Evolutionary conservation across 2,888 invertebrate species (phyloP), one percentile per base, ranked within the genome.

Genomic region (Protonemura montana): DNA sequence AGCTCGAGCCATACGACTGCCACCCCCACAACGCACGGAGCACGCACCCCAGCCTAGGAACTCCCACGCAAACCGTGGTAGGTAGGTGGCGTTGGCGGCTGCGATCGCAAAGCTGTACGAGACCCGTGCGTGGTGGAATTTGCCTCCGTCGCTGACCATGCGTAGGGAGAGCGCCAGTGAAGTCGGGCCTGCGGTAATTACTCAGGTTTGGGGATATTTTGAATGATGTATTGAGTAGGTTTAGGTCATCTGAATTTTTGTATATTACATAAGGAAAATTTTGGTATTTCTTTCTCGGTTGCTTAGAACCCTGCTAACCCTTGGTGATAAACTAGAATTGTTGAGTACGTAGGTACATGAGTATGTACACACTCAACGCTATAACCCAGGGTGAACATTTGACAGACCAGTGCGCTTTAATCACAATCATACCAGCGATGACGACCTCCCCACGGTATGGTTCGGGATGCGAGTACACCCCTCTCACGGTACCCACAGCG

Each of bases 81-180:
- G 91, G 76, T 81, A 29, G n/a, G 30, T 30, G n/a, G 59, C 59
- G 59, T 59, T 59, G 59, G 59, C 59, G 6, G 59, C 59, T 10
- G 59, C 16, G 92, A 92, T 89, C 94, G 94, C 80, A 94, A 94
- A 88, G 96, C 94, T 59, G 59, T 59, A 59, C 59, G 59, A 2
- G 0, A 96, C 97, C 92, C 97, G 98, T 91, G 97, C 96, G 92
- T 96, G 97, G 89, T 94, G 94, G 59, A 98, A 94, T 83, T 97
- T 10, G 97, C 0, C 96, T 95, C 91, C 59, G 21, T 21, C 97
- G 97, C 88, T 94, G 94, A 28, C 5, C 81, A 30, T 2, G 81
- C 28, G 28, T 16, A 81, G 29, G 21, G n/a, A n/a, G 29, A 81
- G n/a, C n/a, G 28, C 5, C 30, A 6, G 3, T 10, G 28, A 7